Evolutionary conservation across 2,888 invertebrate genomes (phyloP).

Genomic region (Leptopilina drosophilae): DNA sequence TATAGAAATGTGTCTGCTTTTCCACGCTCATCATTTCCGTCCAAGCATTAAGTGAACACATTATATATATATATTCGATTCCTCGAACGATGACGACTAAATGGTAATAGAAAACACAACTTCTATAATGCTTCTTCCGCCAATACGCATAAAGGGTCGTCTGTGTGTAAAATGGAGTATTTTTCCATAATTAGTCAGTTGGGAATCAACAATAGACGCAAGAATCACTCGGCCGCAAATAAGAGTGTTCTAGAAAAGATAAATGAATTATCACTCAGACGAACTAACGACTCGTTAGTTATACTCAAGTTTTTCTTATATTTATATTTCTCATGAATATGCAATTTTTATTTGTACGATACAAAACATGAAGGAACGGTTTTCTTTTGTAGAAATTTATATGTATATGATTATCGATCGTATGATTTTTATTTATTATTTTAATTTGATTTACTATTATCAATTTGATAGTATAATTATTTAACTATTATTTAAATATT

Average conservation of each 20-base stretch:
- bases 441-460: not conserved
- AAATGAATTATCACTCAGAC: constrained; percentile 71
- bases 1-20: constrained; percentile 7
- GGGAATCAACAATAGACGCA: constrained; percentile 63
- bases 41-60: constrained; percentile 47
- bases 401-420: not conserved
- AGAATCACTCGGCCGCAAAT: constrained; percentile 39
- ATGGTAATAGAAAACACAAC: not conserved
- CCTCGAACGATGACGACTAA: constrained; percentile 49
- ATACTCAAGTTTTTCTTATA: constrained; percentile 62
- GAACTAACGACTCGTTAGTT: constrained; percentile 69
- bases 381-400: not conserved
- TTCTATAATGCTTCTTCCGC: constrained; percentile 25
- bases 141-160: constrained; percentile 18
- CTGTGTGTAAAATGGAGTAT: constrained; percentile 53
- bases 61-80: constrained; percentile 46
- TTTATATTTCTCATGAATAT: constrained; percentile 66
- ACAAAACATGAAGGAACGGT: not conserved
- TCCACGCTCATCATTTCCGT: constrained; percentile 41
- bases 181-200: constrained; percentile 69
- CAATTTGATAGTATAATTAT: too few relatives aligned
- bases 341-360: constrained; percentile 55
- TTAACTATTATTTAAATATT: too few relatives aligned
- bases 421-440: not conserved
- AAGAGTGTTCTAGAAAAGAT: constrained; percentile 68